phyloP scores from a whole-genome alignment of 2,888 invertebrate species.

The Lepidocyrtinus sp. region DNA sequence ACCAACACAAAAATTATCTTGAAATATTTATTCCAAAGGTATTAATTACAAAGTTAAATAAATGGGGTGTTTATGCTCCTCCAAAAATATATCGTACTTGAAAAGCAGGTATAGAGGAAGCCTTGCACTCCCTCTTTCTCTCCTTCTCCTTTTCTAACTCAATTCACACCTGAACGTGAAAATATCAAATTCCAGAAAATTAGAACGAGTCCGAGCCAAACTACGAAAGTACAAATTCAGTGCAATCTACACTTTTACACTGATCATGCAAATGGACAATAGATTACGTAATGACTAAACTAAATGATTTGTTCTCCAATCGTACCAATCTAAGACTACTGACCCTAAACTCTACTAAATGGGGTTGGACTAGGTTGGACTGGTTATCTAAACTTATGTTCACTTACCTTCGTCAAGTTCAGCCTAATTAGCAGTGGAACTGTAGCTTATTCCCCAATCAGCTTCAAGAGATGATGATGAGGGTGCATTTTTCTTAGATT shows the following conservation, averaged over 20 bases:
- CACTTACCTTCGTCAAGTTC: not conserved
- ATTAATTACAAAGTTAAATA: constrained; percentile 45
- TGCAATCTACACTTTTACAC: not conserved
- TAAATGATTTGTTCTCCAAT: not conserved
- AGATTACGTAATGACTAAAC: not conserved
- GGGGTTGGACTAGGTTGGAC: too few species aligned
- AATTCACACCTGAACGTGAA: constrained; percentile 48
- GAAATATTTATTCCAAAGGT: not conserved
- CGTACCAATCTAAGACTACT: not conserved
- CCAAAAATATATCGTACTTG: not conserved
- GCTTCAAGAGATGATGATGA: too few species aligned
- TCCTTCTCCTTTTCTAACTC: constrained; percentile 27
- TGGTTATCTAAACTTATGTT: not conserved
- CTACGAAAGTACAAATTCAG: constrained; percentile 35
- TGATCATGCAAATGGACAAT: not conserved
- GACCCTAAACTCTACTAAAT: not conserved
- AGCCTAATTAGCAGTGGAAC: not conserved
- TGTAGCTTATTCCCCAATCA: too few species aligned
- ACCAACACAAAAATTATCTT: constrained; percentile 1
- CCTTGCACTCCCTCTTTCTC: constrained; percentile 24
- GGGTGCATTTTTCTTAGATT: too few species aligned
- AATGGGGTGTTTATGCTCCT: too few species aligned
- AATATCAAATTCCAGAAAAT: too few species aligned
- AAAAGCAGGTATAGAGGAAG: not conserved
- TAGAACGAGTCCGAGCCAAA: too few species aligned